Percentiles rank a stretch among this genome's conserved stretches.
Conservation (phyloP, 92 coral and sea anemone genomes). For the Phymanthus crucifer region DNA sequence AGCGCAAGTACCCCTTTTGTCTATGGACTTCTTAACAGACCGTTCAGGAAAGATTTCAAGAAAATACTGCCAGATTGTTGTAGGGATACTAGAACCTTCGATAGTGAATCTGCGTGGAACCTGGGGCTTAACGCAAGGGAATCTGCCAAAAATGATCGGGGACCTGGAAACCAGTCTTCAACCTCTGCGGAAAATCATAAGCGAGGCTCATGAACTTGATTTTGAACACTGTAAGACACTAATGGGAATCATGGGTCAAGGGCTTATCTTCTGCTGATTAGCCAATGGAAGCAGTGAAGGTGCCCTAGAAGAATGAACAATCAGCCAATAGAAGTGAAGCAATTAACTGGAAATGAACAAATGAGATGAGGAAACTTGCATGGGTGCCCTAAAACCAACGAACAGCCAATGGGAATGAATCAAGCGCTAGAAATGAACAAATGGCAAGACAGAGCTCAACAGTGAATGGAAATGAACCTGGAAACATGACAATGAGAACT, state of each 20-base stretch:
- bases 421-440: no score
- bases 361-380: no score
- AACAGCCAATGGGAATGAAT: no score
- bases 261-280: no score
- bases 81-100: neutral
- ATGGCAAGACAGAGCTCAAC: no score
- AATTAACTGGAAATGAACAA: no score
- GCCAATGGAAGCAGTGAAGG: no score
- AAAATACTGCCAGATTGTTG: constrained; percentile 15
- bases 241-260: neutral
- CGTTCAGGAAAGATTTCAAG: constrained; percentile 23
- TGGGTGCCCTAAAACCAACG: no score
- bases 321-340: no score
- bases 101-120: constrained; percentile 10
- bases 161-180: neutral
- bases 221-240: neutral
- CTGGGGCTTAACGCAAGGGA: constrained; percentile 11
- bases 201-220: neutral
- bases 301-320: no score
- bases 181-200: neutral
- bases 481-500: no score
- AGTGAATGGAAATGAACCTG: no score
- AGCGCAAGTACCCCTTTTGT: constrained; percentile 49
- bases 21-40: constrained; percentile 36
- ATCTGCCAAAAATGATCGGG: neutral